These are phyloP conservation scores for Podocnemis expansa DNA, from an alignment of 2,113 vertebrate genomes.

Conservation along the genomic window DNA sequence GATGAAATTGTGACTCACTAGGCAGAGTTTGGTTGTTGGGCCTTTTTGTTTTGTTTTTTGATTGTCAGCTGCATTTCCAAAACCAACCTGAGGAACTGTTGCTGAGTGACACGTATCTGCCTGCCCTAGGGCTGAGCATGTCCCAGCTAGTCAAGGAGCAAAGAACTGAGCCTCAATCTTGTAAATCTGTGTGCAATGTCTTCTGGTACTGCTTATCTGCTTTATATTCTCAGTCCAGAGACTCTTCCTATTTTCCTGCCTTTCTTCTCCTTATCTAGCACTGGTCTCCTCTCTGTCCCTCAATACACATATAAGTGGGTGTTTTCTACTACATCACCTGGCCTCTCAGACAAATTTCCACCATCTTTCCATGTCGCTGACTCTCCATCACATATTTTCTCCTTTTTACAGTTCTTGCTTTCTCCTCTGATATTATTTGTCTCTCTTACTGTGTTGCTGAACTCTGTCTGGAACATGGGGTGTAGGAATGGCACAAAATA, in stretches of 20 bases:
- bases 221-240: not conserved
- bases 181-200: not conserved
- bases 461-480: not conserved
- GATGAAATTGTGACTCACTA: not conserved
- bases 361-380: not conserved
- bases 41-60: not conserved
- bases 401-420: not conserved
- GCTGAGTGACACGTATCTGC: not conserved
- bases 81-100: not conserved
- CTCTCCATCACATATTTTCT: too few species aligned
- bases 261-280: not conserved
- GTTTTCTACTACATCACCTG: not conserved
- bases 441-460: not conserved
- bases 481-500: not conserved
- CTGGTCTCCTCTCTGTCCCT: not conserved
- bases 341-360: not conserved
- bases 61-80: not conserved
- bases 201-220: not conserved
- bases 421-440: not conserved
- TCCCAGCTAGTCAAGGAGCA: not conserved
- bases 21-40: fast-evolving
- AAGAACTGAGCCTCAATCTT: not conserved
- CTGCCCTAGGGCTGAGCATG: not conserved
- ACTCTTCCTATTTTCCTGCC: not conserved
- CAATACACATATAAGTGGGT: not conserved